Conservation (phyloP, 2,797 vertebrate genomes). For the Acanthurus lineatus region DNA sequence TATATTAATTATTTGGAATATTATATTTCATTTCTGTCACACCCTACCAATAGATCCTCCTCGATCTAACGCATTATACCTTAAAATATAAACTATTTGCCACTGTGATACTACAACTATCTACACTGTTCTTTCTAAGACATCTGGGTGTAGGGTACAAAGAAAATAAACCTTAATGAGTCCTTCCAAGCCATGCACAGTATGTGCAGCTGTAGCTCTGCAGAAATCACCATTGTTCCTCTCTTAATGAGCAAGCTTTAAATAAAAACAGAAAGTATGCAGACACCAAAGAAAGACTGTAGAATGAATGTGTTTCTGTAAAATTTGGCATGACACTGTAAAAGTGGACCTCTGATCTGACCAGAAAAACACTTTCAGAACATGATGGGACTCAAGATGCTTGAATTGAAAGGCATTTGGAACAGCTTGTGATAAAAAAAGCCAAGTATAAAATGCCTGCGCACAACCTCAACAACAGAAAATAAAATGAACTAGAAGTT, state of each 20-base stretch:
- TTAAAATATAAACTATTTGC: neutral
- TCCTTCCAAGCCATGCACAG: neutral
- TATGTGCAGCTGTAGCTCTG: conserved; percentile 20
- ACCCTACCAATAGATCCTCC: no score
- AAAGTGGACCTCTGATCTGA: conserved; percentile 19
- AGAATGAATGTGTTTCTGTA: conserved; percentile 8
- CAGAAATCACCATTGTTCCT: conserved; percentile 23
- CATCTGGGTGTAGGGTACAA: conserved; percentile 29
- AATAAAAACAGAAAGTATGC: neutral
- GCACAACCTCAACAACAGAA: neutral
- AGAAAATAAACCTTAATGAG: conserved; percentile 25
- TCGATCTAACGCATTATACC: no score
- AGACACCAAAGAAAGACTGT: neutral
- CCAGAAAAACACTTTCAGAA: conserved; percentile 24
- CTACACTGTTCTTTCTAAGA: conserved; percentile 13
- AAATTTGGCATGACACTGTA: conserved; percentile 20
- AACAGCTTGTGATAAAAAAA: neutral
- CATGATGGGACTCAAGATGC: neutral
- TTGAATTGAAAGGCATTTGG: conserved; percentile 8
- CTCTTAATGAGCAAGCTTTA: neutral
- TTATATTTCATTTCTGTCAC: no score
- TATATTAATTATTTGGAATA: no score
- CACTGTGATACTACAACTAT: conserved; percentile 1
- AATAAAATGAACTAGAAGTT: neutral
- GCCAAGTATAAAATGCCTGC: neutral